These are phyloP conservation scores for Merluccius polli DNA, from an alignment of 2,797 vertebrate species.

Conservation along the genomic window DNA sequence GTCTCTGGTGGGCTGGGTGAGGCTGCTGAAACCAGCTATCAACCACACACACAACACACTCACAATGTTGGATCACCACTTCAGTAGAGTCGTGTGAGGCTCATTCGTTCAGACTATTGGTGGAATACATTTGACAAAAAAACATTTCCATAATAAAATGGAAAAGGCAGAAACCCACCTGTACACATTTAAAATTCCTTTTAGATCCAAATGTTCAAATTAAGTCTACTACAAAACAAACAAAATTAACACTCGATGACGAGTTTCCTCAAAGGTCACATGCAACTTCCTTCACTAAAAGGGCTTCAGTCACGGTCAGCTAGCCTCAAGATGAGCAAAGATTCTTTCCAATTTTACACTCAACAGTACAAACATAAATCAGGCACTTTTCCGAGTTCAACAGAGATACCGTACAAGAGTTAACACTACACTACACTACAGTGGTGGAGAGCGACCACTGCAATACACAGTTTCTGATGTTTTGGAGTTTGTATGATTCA, in stretches of 20 bases:
- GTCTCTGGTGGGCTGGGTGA: too few species aligned
- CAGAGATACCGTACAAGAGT: constrained; percentile 58
- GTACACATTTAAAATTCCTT: too few species aligned
- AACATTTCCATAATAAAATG: constrained; percentile 29
- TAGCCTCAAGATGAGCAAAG: constrained; percentile 37
- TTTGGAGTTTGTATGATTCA: constrained; percentile 21
- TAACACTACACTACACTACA: constrained; percentile 20
- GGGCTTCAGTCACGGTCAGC: constrained; percentile 37
- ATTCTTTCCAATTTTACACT: constrained; percentile 46
- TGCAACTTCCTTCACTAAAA: constrained; percentile 58
- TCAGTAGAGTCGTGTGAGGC: constrained; percentile 6
- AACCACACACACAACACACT: too few species aligned
- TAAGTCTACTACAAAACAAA: constrained; percentile 43
- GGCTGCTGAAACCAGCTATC: too few species aligned
- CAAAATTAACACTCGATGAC: constrained; percentile 37
- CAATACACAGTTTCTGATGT: neutral
- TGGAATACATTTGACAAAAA: neutral
- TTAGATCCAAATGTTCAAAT: constrained; percentile 53
- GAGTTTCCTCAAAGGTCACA: constrained; percentile 57
- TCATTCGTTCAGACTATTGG: neutral
- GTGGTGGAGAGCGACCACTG: neutral
- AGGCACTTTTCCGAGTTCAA: constrained; percentile 76
- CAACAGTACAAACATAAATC: constrained; percentile 66
- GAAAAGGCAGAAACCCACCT: constrained; percentile 16
- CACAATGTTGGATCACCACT: neutral